These are phyloP conservation scores for Pterophyllum scalare DNA, from an alignment of 2,113 vertebrate genomes.

Conservation along the genomic window DNA sequence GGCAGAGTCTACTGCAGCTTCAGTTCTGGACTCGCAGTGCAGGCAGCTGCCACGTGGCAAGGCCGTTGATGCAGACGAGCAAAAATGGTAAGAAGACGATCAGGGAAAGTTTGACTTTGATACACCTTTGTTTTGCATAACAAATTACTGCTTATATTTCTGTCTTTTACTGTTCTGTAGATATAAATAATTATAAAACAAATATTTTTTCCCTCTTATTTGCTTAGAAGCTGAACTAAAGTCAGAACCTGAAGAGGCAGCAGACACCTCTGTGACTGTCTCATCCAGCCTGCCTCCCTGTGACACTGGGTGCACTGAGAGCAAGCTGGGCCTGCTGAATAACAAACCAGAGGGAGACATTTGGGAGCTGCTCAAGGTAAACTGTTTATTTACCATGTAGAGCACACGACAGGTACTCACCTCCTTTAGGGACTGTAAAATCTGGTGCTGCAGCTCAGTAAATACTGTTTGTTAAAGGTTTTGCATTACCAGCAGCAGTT, in stretches of 20 bases:
- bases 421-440: neutral
- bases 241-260: neutral
- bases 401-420: neutral
- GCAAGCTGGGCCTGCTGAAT: constrained; percentile 87
- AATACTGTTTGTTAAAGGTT: too few species aligned
- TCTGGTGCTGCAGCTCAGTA: too few species aligned
- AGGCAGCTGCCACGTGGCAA: constrained; percentile 78
- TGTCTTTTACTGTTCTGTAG: neutral
- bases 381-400: neutral
- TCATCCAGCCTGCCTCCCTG: constrained; percentile 78
- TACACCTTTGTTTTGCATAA: neutral
- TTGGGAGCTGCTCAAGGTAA: constrained; percentile 88
- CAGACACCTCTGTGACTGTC: neutral
- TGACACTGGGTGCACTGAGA: constrained; percentile 86
- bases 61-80: neutral
- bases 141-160: neutral
- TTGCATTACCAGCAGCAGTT: too few species aligned
- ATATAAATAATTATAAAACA: neutral
- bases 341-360: constrained; percentile 81
- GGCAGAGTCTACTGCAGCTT: constrained; percentile 90
- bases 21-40: constrained; percentile 93
- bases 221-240: constrained; percentile 21
- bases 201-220: neutral
- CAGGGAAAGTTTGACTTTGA: neutral
- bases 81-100: constrained; percentile 40